Evolutionary conservation across 2,113 vertebrate genomes (phyloP).

Genomic region (Tautogolabrus adspersus): DNA sequence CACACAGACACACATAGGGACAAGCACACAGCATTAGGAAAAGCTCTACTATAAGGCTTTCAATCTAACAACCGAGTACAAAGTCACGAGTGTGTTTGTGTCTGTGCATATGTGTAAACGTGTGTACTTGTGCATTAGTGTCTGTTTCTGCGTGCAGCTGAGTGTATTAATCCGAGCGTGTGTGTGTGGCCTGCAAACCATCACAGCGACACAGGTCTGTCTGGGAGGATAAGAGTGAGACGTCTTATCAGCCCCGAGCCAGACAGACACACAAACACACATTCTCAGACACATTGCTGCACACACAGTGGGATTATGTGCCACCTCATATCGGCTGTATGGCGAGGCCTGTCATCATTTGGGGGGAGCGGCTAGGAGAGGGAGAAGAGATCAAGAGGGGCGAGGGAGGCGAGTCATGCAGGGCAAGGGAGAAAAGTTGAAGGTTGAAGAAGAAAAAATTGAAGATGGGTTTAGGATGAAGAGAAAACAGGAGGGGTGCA

Average conservation of each 20-base stretch:
- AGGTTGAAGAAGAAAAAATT: constrained; percentile 8
- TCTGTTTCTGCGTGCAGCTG: constrained; percentile 12
- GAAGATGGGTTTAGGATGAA: constrained; percentile 18
- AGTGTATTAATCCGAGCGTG: constrained; percentile 1
- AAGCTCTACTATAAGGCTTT: constrained; percentile 16
- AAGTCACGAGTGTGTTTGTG: neutral
- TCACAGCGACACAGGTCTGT: constrained; percentile 60
- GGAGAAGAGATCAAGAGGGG: neutral
- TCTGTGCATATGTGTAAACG: constrained; percentile 1
- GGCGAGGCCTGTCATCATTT: constrained; percentile 30
- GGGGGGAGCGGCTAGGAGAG: neutral
- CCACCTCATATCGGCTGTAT: constrained; percentile 57
- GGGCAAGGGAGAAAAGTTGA: neutral
- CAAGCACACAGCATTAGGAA: constrained; percentile 19
- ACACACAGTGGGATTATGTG: constrained; percentile 45
- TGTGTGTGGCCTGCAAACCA: constrained; percentile 40
- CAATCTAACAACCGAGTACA: constrained; percentile 12
- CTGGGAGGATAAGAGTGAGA: constrained; percentile 66
- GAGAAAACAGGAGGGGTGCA: neutral
- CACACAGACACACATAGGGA: constrained; percentile 17
- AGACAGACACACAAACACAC: constrained; percentile 55
- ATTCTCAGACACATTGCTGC: constrained; percentile 7
- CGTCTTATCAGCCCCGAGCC: constrained; percentile 68
- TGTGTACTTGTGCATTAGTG: neutral
- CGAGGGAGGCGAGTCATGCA: neutral